These are phyloP conservation scores for Drosophila yooni DNA, from an alignment of 2,888 invertebrate species.

Conservation along the genomic window DNA sequence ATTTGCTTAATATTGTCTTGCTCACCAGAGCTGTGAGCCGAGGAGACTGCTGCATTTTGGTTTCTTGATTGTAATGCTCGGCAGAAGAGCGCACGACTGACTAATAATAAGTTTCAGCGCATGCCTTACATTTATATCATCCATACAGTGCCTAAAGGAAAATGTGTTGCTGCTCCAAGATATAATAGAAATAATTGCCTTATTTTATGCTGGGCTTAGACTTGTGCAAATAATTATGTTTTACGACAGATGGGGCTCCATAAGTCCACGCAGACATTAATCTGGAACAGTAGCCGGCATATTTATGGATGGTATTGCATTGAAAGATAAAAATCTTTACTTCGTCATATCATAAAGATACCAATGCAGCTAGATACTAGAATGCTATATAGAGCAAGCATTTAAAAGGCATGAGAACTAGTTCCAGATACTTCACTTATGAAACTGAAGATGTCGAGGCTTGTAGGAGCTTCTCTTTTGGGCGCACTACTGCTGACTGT, in stretches of 20 bases:
- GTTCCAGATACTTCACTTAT: slow-evolving; percentile 39
- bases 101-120: slow-evolving; percentile 31
- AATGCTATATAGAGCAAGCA: slow-evolving; percentile 16
- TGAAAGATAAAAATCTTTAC: slow-evolving; percentile 56
- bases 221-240: slow-evolving; percentile 17
- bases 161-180: background rate
- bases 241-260: slow-evolving; percentile 1
- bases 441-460: slow-evolving; percentile 48
- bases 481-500: slow-evolving; percentile 21
- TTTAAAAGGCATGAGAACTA: slow-evolving; percentile 61
- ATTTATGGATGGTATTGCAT: slow-evolving; percentile 61
- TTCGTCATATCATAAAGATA: slow-evolving; percentile 59
- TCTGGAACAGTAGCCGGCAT: slow-evolving; percentile 44
- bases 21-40: slow-evolving; percentile 52
- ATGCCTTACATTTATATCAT: slow-evolving; percentile 59
- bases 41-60: slow-evolving; percentile 42
- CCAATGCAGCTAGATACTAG: too few species aligned
- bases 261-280: slow-evolving; percentile 19
- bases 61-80: slow-evolving; percentile 5
- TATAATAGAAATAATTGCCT: slow-evolving; percentile 17
- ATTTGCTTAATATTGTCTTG: background rate
- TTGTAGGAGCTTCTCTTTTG: slow-evolving; percentile 37
- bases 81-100: slow-evolving; percentile 25
- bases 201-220: slow-evolving; percentile 45
- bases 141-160: background rate